Evolutionary conservation across 2,888 invertebrate genomes (phyloP).

Genomic region (Sinotaia quadrata): DNA sequence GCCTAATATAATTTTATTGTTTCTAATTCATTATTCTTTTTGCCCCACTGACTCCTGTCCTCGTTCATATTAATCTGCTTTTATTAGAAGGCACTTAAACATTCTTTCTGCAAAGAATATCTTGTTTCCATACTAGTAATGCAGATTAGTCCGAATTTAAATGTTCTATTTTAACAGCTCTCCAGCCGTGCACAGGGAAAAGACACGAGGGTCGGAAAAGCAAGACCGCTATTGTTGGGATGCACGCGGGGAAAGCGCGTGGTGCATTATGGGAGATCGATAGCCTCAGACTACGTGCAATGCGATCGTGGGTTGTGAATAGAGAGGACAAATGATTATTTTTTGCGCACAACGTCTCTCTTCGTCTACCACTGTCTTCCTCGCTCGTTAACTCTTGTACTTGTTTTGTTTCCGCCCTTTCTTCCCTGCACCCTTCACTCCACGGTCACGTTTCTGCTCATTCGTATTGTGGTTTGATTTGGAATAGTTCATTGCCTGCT

Average conservation of each 20-base stretch:
- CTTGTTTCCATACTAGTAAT: constrained; percentile 2
- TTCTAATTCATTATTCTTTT: no score
- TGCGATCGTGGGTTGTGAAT: background rate
- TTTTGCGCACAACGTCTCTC: no score
- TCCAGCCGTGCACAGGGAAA: background rate
- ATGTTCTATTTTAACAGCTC: constrained; percentile 2
- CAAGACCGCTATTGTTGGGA: constrained; percentile 20
- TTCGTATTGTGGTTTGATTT: no score
- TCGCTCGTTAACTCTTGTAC: no score
- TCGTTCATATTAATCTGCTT: constrained; percentile 9
- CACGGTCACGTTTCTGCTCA: no score
- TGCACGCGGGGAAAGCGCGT: constrained; percentile 18
- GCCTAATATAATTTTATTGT: no score
- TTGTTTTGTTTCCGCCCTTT: no score
- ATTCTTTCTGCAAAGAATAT: background rate
- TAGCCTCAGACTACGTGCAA: constrained; percentile 1
- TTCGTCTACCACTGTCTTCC: no score
- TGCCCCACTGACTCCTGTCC: no score
- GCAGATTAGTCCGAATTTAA: constrained; percentile 12
- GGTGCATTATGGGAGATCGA: constrained; percentile 24
- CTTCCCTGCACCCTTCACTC: no score
- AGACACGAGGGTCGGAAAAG: background rate
- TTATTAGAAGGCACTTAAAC: background rate
- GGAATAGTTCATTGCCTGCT: no score
- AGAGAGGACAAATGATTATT: no score